Evolutionary conservation across 2,888 invertebrate species (phyloP).

Genomic region (Cataglyphis livida): DNA sequence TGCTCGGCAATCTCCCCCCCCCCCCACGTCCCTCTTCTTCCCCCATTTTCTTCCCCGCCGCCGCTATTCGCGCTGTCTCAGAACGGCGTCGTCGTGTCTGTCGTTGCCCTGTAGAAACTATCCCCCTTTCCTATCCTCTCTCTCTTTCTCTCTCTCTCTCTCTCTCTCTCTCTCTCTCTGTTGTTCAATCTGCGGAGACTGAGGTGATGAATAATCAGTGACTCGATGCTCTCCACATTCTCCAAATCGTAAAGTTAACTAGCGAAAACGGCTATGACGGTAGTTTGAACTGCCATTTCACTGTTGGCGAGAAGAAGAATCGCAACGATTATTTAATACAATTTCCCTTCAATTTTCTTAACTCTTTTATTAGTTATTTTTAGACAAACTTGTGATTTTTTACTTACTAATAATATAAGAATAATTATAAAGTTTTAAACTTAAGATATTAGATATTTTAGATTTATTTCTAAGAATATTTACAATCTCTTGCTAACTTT

Average conservation of each 20-base stretch:
- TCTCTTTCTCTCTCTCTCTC: conserved; percentile 21
- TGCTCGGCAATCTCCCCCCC: conserved; percentile 55
- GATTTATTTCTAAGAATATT: not conserved
- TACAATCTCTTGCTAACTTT: not conserved
- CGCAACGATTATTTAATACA: not conserved
- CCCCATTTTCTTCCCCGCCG: conserved; percentile 53
- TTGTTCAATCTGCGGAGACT: conserved; percentile 59
- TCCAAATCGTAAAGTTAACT: conserved; percentile 76
- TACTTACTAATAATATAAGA: not conserved
- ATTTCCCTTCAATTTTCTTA: not conserved
- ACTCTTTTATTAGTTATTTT: not conserved
- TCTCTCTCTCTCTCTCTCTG: conserved; percentile 31
- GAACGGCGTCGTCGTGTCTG: conserved; percentile 66
- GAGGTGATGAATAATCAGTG: conserved; percentile 78
- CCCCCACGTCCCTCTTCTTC: conserved; percentile 54
- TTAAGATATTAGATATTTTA: not conserved
- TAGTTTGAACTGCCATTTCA: conserved; percentile 24
- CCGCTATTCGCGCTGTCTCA: conserved; percentile 44
- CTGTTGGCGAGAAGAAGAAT: not conserved
- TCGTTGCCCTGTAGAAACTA: conserved; percentile 73
- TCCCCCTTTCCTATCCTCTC: conserved; percentile 49
- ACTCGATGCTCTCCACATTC: conserved; percentile 58
- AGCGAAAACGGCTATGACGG: conserved; percentile 66
- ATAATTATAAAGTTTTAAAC: not conserved
- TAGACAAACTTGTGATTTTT: not conserved